Evolutionary conservation across 2,113 vertebrate genomes (phyloP), one percentile per base, ranked within the genome.

Genomic region (Peucedramus taeniatus): DNA sequence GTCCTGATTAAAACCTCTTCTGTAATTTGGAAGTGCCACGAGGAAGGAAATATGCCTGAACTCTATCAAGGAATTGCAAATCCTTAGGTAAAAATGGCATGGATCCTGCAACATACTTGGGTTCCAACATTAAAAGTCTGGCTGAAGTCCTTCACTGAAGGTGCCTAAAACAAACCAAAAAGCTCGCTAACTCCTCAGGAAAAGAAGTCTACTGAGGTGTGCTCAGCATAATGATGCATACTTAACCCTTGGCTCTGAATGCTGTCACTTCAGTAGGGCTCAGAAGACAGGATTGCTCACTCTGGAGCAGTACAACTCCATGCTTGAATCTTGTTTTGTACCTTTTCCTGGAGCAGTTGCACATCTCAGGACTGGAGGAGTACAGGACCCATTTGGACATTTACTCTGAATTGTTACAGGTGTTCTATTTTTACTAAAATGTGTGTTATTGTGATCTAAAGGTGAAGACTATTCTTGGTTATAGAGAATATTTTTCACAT

Each of bases 91-190:
- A 45, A 86, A 81, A 26, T 15, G 13, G 3, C 26, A 3, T 3
- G 13, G 45, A 28, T 53, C 50, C 37, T 89, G 59, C 15, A 69
- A 9, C 0, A 0, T 26, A 15, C 6, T 47, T 71, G 15, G 4
- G 4, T 70, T 91, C 64, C 35, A 61, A 7, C 0, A 2, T 39
- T 33, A 61, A 37, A 69, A 60, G 33, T 37, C 15, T 81, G 40
- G 4, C 26, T 74, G 23, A 63, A 81, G 8, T 53, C 37, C 23
- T 74, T 80, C 26, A 21, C 26, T 59, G 57, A 71, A 75, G 21
- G 8, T 75, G 44, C 37, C 28, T 59, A 23, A 65, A 93, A 28
- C 28, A 70, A 59, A 57, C 2, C 9, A 11, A 51, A n/a, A 69
- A 44, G 15, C 31, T 81, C 21, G n/a, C 4, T 51, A 51, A 56